Evolutionary conservation across 2,888 invertebrate species (phyloP).

Genomic region (Pheosia gnoma): DNA sequence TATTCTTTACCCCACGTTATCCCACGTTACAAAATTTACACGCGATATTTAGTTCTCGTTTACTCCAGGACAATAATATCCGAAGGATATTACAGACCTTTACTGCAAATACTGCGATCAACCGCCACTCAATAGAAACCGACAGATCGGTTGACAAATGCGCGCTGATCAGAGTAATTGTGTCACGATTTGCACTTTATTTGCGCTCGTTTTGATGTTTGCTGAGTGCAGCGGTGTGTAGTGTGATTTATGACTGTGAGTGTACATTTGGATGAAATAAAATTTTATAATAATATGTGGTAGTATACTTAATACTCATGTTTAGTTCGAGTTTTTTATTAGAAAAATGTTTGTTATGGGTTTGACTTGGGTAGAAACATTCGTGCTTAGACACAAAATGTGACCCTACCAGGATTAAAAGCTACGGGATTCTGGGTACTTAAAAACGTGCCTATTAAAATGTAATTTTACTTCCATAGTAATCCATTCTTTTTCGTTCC

Average conservation of each 20-base stretch:
- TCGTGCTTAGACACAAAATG: too few species aligned
- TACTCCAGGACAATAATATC: background rate
- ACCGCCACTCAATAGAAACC: slow-evolving; percentile 11
- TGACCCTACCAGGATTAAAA: too few species aligned
- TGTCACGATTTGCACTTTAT: slow-evolving; percentile 41
- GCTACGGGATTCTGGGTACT: background rate
- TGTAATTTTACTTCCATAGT: background rate
- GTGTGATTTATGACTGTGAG: slow-evolving; percentile 21
- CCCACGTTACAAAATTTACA: background rate
- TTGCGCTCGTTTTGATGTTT: slow-evolving; percentile 32
- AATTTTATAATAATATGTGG: too few species aligned
- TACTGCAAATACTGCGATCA: slow-evolving; percentile 14
- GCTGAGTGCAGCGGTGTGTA: slow-evolving; percentile 2
- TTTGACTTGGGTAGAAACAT: too few species aligned
- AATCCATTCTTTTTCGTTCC: slow-evolving; percentile 1
- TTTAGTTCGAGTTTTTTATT: too few species aligned
- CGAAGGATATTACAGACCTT: background rate
- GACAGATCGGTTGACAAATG: slow-evolving; percentile 40
- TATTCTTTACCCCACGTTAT: background rate
- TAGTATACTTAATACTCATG: too few species aligned
- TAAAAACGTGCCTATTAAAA: background rate
- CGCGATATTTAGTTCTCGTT: background rate
- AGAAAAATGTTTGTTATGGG: too few species aligned
- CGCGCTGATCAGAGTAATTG: slow-evolving; percentile 50
- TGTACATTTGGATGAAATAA: slow-evolving; percentile 1